Evolutionary conservation across 2,797 vertebrate species (phyloP).

Genomic region (Sebastes iracundus): DNA sequence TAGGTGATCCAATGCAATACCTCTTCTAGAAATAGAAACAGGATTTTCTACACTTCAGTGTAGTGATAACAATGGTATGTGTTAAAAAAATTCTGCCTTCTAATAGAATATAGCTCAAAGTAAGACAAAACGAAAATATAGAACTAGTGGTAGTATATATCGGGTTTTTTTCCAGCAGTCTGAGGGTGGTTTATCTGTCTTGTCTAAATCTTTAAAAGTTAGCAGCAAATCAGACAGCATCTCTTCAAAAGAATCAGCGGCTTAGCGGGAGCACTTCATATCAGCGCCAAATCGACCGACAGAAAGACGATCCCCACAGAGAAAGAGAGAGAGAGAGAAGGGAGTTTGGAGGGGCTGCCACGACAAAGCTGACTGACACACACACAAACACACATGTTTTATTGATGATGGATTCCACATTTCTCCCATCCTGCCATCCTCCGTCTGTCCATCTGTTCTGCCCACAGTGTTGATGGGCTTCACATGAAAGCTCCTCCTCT

Average conservation of each 20-base stretch:
- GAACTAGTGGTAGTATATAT: not conserved
- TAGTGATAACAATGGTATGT: not conserved
- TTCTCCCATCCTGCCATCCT: conserved; percentile 33
- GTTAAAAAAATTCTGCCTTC: not conserved
- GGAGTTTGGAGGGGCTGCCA: conserved; percentile 30
- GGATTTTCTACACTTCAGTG: not conserved
- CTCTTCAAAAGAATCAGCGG: conserved; percentile 51
- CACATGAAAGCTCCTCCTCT: conserved; percentile 58
- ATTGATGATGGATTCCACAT: conserved; percentile 50
- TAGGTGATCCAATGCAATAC: not conserved
- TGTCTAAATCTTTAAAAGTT: conserved; percentile 35
- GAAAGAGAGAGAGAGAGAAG: not conserved
- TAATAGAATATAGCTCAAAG: not conserved
- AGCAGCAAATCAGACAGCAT: conserved; percentile 38
- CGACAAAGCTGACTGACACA: conserved; percentile 41
- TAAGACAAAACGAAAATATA: not conserved
- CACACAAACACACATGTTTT: not conserved
- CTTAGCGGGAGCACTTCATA: conserved; percentile 55
- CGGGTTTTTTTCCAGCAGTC: not conserved
- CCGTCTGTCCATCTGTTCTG: conserved; percentile 57
- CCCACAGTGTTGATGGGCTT: conserved; percentile 43
- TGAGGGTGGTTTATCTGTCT: conserved; percentile 15
- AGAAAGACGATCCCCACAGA: conserved; percentile 46
- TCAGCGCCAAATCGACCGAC: conserved; percentile 39
- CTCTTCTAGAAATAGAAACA: not conserved